Evolutionary conservation across 2,113 vertebrate species (phyloP).

Genomic region (Montifringilla adamsi): DNA sequence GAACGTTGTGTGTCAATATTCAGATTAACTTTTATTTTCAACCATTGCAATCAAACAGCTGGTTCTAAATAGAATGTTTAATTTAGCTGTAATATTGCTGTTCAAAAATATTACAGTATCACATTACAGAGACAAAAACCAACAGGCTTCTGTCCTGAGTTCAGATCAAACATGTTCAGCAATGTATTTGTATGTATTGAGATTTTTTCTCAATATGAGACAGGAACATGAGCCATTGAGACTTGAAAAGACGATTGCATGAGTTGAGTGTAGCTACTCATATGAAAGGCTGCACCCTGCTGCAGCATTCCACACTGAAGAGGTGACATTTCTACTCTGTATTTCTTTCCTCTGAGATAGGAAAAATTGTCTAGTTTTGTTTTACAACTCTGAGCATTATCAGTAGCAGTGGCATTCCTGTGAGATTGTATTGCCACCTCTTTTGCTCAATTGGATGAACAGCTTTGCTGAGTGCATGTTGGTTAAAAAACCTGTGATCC

Average conservation of each 20-base stretch:
- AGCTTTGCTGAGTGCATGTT: background rate
- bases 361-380: background rate
- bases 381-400: background rate
- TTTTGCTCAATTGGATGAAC: background rate
- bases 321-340: background rate
- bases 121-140: background rate
- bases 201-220: background rate
- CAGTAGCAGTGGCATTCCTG: background rate
- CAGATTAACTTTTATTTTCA: background rate
- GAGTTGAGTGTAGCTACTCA: background rate
- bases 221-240: background rate
- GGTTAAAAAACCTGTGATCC: background rate
- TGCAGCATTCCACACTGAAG: accelerated
- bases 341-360: background rate
- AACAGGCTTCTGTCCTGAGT: background rate
- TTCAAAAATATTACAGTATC: background rate
- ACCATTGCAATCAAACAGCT: background rate
- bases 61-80: background rate
- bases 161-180: background rate
- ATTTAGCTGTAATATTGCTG: background rate
- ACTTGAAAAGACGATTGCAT: accelerated
- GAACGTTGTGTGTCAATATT: accelerated
- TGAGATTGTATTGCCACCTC: background rate
- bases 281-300: accelerated
- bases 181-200: accelerated